phyloP scores from a whole-genome alignment of 2,113 vertebrate species.

The Halcyon senegalensis region DNA sequence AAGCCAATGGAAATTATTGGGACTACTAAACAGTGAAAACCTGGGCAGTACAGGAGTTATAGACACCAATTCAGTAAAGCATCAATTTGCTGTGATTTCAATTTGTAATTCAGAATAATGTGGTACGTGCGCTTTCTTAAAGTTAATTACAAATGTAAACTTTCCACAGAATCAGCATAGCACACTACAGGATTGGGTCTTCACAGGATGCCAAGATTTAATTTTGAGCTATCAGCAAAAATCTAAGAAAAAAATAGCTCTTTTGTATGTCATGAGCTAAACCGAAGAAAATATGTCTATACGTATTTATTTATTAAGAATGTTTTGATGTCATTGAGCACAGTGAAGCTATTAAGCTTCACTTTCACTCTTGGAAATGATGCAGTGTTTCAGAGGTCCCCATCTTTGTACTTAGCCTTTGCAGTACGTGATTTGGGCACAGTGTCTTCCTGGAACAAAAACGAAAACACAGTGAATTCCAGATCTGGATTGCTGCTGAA shows the following conservation, averaged over 20 bases:
- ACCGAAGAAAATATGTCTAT: not conserved
- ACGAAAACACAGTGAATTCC: not conserved
- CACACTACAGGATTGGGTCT: not conserved
- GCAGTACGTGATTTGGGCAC: not conserved
- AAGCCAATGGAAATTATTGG: not conserved
- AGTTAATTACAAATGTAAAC: not conserved
- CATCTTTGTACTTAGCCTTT: not conserved
- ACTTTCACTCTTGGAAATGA: not conserved
- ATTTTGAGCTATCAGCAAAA: not conserved
- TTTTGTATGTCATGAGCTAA: not conserved
- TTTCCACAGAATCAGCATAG: not conserved
- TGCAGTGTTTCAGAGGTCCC: not conserved
- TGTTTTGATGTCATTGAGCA: not conserved
- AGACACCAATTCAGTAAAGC: not conserved
- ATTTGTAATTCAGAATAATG: not conserved
- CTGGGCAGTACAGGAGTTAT: not conserved
- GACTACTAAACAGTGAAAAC: not conserved
- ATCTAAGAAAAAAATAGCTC: not conserved
- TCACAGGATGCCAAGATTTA: not conserved
- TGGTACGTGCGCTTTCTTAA: rapidly evolving
- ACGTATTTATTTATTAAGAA: not conserved
- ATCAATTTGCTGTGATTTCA: not conserved
- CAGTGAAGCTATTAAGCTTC: not conserved
- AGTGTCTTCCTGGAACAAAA: not conserved
- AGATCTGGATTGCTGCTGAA: not conserved